Percentiles rank a stretch among this genome's conserved stretches.
These are phyloP conservation scores for Loxodonta africana DNA, from an alignment of 2,113 vertebrate genomes.

Conservation along the genomic window DNA sequence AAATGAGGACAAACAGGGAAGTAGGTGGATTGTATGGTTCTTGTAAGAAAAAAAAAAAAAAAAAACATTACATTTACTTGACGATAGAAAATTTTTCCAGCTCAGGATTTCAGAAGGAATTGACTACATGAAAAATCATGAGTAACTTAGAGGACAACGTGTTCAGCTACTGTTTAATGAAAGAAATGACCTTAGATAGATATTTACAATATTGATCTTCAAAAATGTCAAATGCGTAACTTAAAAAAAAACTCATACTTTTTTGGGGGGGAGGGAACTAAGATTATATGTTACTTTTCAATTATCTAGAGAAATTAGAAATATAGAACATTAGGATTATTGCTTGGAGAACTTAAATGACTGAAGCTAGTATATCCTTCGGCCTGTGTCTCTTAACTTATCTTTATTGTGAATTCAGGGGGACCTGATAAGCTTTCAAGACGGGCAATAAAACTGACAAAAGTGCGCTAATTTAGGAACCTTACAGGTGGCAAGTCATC, in stretches of 20 bases:
- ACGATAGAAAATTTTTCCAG: slow-evolving; percentile 46
- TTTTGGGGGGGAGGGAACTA: not conserved
- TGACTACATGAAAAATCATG: slow-evolving; percentile 43
- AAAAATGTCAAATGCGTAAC: not conserved
- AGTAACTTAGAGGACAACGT: slow-evolving; percentile 9
- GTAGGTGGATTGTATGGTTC: not conserved
- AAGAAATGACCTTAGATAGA: not conserved
- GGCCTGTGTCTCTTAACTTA: not conserved
- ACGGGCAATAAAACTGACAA: not conserved
- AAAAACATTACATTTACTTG: not conserved
- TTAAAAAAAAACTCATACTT: not conserved
- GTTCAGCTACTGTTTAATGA: not conserved
- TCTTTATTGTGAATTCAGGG: not conserved
- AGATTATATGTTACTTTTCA: slow-evolving; percentile 1
- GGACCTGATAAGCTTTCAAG: not conserved
- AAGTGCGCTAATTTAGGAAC: not conserved
- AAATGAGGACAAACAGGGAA: not conserved
- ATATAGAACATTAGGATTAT: not conserved
- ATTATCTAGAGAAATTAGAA: slow-evolving; percentile 13
- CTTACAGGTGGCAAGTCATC: not conserved
- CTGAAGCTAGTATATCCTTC: not conserved
- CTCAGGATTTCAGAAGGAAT: slow-evolving; percentile 39
- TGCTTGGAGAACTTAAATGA: slow-evolving; percentile 37
- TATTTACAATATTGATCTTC: not conserved
- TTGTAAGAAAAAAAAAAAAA: not conserved